Evolutionary conservation across 2,888 invertebrate genomes (phyloP), one percentile per base, ranked within the genome.

Genomic region (Lycia hirtaria): DNA sequence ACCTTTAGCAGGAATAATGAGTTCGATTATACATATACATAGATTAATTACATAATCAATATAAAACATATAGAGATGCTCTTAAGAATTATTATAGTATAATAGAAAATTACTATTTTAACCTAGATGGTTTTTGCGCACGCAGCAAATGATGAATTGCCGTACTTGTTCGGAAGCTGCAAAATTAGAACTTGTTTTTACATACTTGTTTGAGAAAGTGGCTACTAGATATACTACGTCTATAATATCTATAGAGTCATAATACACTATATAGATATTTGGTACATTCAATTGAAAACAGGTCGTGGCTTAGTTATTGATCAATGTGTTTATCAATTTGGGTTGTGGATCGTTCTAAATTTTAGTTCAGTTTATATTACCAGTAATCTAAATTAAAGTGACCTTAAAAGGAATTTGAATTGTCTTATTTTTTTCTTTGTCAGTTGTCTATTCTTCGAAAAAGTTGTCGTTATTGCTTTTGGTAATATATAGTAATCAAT

Each of bases 171-270:
- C 26, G 30, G 51, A 40, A 33, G 51, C 38, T 37, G 40, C 48
- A 1, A 64, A 58, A 55, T 53, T 58, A 59, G 37, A 62, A 12
- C 33, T 5, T 28, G 28, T 10, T 30, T 33, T 56, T 44, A 57
- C 41, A 60, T 57, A 62, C 57, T 56, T 52, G 56, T 55, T 67
- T 52, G 65, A 67, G 69, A 68, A 68, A 70, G 68, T 62, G 51
- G 45, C 53, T 33, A 59, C 53, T 45, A 17, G 43, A 45, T 56
- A 22, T 49, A 44, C 35, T 49, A 48, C 30, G 20, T 12, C 17
- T 12, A 37, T 51, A 49, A 10, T 10, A 54, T 30, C 37, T 51
- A 60, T 55, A 62, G 44, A 47, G 48, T 58, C 53, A 33, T 37
- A 61, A 51, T 56, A 35, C 40, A 38, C 40, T 47, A 43, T 32